Percentiles rank a stretch among this genome's conserved stretches.
These are phyloP conservation scores for Perdita meconis DNA, from an alignment of 2,888 invertebrate species.

Conservation along the genomic window DNA sequence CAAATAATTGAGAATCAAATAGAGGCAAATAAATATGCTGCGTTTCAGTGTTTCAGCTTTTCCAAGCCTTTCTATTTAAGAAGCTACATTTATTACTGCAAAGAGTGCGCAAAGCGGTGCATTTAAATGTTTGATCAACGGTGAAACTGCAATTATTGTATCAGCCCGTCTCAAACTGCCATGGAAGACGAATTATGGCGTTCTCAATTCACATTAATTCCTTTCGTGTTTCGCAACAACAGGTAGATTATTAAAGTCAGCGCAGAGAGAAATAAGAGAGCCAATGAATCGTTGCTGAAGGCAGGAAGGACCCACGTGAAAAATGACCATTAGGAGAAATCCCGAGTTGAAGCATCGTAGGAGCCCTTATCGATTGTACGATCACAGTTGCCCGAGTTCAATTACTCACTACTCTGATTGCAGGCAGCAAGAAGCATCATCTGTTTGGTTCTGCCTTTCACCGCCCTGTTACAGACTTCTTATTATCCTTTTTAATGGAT, in stretches of 20 bases:
- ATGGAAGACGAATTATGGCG: neutral
- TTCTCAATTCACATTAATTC: neutral
- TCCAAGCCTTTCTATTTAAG: no score
- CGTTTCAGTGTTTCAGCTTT: no score
- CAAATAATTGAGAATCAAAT: no score
- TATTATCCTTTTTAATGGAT: neutral
- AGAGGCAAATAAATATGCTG: no score
- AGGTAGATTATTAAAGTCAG: conserved; percentile 31
- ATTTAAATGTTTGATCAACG: no score
- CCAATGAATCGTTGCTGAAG: conserved; percentile 31
- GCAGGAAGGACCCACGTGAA: conserved; percentile 28
- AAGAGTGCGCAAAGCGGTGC: no score
- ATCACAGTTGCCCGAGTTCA: conserved; percentile 34
- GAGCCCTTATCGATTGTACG: conserved; percentile 34
- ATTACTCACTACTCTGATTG: conserved; percentile 35
- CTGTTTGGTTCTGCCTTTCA: conserved; percentile 13
- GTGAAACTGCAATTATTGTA: neutral
- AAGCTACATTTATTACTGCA: no score
- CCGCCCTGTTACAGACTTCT: neutral
- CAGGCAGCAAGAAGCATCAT: conserved; percentile 9
- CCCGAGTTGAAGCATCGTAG: conserved; percentile 28
- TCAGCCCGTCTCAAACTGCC: neutral
- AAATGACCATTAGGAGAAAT: conserved; percentile 35
- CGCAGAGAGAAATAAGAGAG: conserved; percentile 15
- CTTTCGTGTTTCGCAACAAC: neutral